These are phyloP conservation scores for Bolinopsis microptera DNA, from an alignment of 37 sponge, comb jelly and placozoan species.

Conservation along the genomic window DNA sequence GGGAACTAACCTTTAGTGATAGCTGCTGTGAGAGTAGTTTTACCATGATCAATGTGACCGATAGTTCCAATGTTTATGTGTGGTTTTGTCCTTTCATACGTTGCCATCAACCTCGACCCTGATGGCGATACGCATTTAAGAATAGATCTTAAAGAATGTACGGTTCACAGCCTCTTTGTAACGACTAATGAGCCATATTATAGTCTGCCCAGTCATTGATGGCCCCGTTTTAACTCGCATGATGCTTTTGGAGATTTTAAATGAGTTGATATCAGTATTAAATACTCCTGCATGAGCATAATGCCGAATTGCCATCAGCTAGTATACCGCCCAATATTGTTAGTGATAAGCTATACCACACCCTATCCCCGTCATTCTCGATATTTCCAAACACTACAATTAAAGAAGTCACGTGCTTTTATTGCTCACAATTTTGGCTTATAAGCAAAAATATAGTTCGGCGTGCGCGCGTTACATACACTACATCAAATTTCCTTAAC, in stretches of 20 bases:
- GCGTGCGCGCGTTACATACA: neutral
- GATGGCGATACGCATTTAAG: too few species aligned
- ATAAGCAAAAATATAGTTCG: neutral
- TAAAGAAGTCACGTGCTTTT: neutral
- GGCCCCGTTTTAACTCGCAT: too few species aligned
- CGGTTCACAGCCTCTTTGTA: too few species aligned
- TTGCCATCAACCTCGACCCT: conserved; percentile 24
- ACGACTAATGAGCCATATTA: too few species aligned
- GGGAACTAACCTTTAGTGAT: conserved; percentile 79
- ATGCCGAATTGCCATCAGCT: too few species aligned
- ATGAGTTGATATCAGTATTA: too few species aligned
- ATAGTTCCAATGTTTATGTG: conserved; percentile 79
- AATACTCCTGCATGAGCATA: too few species aligned
- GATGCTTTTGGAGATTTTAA: too few species aligned
- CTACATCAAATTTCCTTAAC: too few species aligned
- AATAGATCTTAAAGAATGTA: neutral
- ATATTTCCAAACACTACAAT: neutral
- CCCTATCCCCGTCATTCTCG: neutral
- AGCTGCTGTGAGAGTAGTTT: conserved; percentile 77
- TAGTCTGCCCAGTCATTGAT: too few species aligned
- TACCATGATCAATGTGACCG: conserved; percentile 83
- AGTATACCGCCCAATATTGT: too few species aligned
- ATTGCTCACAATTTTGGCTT: neutral
- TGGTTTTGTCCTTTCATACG: conserved; percentile 69
- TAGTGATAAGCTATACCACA: too few species aligned